These are phyloP conservation scores for Benitochromis conjunctus DNA, from an alignment of 2,113 vertebrate genomes.

Conservation along the genomic window DNA sequence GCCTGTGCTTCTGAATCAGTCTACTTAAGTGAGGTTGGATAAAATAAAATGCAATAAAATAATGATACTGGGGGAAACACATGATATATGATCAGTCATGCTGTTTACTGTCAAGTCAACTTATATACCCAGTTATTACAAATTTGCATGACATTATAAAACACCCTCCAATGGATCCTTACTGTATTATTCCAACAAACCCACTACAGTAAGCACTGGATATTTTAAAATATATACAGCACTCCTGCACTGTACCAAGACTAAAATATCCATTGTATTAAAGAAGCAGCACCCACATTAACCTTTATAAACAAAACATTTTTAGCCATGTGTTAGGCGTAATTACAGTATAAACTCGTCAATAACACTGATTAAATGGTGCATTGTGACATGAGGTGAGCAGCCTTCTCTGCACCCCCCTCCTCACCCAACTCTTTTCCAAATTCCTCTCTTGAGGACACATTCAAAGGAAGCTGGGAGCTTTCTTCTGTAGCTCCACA, in stretches of 20 bases:
- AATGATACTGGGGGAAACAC: neutral
- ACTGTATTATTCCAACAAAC: neutral
- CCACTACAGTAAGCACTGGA: neutral
- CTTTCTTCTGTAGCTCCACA: neutral
- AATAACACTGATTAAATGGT: neutral
- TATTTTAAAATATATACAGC: neutral
- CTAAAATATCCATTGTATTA: neutral
- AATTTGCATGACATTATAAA: neutral
- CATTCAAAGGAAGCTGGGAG: slow-evolving; percentile 13
- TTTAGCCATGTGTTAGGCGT: neutral
- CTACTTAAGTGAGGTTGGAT: neutral
- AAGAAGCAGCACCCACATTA: neutral
- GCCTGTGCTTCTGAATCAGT: neutral
- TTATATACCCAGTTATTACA: neutral
- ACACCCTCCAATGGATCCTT: neutral
- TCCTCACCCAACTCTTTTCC: neutral
- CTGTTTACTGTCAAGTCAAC: neutral
- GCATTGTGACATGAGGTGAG: neutral
- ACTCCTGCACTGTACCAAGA: neutral
- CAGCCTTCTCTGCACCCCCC: neutral
- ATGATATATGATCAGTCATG: neutral
- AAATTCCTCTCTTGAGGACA: slow-evolving; percentile 17
- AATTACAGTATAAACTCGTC: neutral
- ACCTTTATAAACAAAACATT: neutral
- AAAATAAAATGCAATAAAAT: neutral